Base-by-base conservation (phyloP, 2,113 vertebrate genomes). In the Chionodraco myersi region DNA sequence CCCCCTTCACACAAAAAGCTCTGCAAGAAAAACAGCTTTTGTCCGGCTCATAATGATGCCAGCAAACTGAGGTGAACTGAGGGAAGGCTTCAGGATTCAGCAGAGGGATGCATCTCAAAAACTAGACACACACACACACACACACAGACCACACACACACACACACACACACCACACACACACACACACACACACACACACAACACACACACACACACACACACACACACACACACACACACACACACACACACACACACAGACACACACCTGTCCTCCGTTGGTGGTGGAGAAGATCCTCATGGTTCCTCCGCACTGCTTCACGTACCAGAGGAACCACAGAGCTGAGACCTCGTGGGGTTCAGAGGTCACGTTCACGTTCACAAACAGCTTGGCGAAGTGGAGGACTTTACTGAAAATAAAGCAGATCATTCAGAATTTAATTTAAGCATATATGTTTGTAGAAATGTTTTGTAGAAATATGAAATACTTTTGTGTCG, bases 281-380 rank as follows among this genome's bases (percentile, higher is more conserved):
- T 98, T 99, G 11, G 91, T 93, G 0, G 97, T 98, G 62, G 98
- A 98, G 90, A 95, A 96, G 85, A 99, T 99, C 87, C 98, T 96
- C 79, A 96, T 85, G 13, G 89, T 98, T 4, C 98, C 98, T 1
- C 98, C 98, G 59, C 98, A 99, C 88, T 99, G 98, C 54, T 97
- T 98, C 83, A 99, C 94, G 0, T 99, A 99, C 98, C 98, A 99
- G 88, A 99, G 90, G 76, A 99, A 99, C 98, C 98, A 99, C 34
- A 99, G 96, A 34, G 97, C 97, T 6, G 98, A 99, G 77, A 99
- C 94, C 88, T 99, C 98, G 1, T 99, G 96, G 18, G 97, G 97
- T 57, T 99, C 98, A 12, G 98, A 95, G 34, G 97, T 97, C 89
- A 99, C 98, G 84, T 93, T 98, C 10, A 99, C 86, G 7, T 99